Evolutionary conservation across 2,888 invertebrate genomes (phyloP).

Genomic region (Eucera pruinosa): DNA sequence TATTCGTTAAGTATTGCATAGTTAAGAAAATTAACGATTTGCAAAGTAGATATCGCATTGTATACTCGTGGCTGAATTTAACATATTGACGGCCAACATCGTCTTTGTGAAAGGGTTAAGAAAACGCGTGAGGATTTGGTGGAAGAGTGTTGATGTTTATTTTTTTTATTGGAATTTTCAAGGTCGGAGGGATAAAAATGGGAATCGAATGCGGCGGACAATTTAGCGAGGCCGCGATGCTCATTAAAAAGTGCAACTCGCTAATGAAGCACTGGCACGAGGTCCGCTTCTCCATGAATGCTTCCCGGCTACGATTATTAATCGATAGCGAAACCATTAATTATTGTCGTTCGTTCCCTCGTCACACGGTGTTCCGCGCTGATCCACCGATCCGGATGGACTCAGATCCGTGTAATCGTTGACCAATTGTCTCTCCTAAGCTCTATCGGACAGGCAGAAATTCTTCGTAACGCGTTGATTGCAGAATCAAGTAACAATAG

Average conservation of each 20-base stretch:
- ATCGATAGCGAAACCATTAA: slow-evolving; percentile 60
- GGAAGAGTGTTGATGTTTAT: no score
- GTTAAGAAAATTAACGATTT: no score
- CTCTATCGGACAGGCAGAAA: not conserved
- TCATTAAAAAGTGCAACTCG: slow-evolving; percentile 34
- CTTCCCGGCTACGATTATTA: slow-evolving; percentile 46
- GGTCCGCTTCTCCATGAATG: slow-evolving; percentile 17
- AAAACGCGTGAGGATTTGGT: no score
- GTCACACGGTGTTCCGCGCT: slow-evolving; percentile 24
- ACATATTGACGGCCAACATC: no score
- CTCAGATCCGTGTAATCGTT: slow-evolving; percentile 16
- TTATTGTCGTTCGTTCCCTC: slow-evolving; percentile 54
- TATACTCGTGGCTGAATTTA: no score
- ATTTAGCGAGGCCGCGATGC: slow-evolving; percentile 26
- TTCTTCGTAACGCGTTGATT: no score
- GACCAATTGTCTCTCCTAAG: slow-evolving; percentile 17
- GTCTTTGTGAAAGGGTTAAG: no score
- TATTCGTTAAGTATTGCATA: no score
- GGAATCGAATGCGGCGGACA: not conserved
- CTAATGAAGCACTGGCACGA: slow-evolving; percentile 31
- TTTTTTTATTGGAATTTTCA: not conserved
- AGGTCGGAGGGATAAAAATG: not conserved
- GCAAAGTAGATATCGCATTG: no score
- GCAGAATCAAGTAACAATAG: no score
- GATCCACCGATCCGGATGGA: slow-evolving; percentile 21